phyloP scores from a whole-genome alignment of 2,113 vertebrate species.

The Rhabdomys dilectus region DNA sequence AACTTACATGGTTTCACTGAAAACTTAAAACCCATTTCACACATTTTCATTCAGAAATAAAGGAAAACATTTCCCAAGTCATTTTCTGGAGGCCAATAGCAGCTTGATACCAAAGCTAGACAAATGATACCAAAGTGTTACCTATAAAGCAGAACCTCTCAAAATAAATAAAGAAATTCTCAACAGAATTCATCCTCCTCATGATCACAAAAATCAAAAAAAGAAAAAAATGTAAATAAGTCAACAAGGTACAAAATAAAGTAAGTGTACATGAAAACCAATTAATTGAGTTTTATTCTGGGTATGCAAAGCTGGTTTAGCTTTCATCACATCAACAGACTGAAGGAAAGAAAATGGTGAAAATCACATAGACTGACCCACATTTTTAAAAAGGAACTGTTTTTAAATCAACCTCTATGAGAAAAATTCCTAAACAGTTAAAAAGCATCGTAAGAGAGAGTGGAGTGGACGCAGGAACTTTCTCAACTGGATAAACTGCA shows the following conservation, averaged over 20 bases:
- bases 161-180: not conserved
- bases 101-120: not conserved
- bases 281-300: not conserved
- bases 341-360: not conserved
- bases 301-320: not conserved
- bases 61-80: not conserved
- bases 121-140: not conserved
- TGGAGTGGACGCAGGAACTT: not conserved
- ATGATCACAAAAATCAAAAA: not conserved
- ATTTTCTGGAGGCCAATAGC: not conserved
- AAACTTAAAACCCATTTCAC: not conserved
- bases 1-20: not conserved
- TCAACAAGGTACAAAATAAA: not conserved
- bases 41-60: slow-evolving; percentile 6
- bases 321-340: not conserved
- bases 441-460: not conserved
- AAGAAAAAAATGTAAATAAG: not conserved
- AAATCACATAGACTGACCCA: not conserved
- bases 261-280: not conserved
- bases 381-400: not conserved
- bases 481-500: not conserved
- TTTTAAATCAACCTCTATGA: not conserved
- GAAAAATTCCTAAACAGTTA: not conserved
- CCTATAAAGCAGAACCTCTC: not conserved
- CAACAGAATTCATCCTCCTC: not conserved